Conservation (phyloP, 2,888 invertebrate species). For the Synanthedon andrenaeformis region DNA sequence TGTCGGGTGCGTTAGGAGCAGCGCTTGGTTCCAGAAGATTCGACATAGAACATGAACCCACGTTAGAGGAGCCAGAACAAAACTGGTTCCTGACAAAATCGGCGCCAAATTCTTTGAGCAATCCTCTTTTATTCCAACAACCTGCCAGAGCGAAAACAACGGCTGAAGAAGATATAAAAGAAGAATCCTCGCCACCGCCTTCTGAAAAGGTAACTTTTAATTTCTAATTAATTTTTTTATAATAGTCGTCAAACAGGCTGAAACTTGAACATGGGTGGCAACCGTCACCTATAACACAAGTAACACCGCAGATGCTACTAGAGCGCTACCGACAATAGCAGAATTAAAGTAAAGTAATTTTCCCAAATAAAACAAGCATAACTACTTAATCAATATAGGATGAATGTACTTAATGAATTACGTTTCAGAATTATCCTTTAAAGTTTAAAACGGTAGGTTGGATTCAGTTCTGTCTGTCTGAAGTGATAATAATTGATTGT, state of each 20-base stretch:
- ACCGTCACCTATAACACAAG: too few relatives aligned
- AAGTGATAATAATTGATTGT: neutral
- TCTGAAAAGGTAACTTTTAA: constrained; percentile 45
- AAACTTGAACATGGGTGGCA: too few relatives aligned
- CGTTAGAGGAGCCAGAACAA: constrained; percentile 59
- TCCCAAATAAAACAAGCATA: too few relatives aligned
- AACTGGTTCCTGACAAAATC: constrained; percentile 88
- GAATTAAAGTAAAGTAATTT: too few relatives aligned
- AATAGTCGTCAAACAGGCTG: too few relatives aligned
- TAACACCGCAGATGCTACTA: too few relatives aligned
- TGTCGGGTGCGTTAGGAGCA: constrained; percentile 72
- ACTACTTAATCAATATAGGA: too few relatives aligned
- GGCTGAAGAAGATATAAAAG: constrained; percentile 42
- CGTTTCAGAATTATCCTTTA: too few relatives aligned
- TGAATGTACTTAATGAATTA: too few relatives aligned
- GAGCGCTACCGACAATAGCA: too few relatives aligned
- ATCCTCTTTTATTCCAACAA: constrained; percentile 55
- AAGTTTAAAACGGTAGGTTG: too few relatives aligned
- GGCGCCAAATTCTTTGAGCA: constrained; percentile 81
- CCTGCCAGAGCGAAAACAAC: constrained; percentile 35
- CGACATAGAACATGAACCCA: constrained; percentile 63
- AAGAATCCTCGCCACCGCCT: constrained; percentile 38
- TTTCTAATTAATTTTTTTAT: neutral
- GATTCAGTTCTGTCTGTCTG: too few relatives aligned
- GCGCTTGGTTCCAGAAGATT: constrained; percentile 63